Percentiles rank a stretch among this genome's conserved stretches.
These are phyloP conservation scores for Toxotes jaculatrix DNA, from an alignment of 2,113 vertebrate genomes.

Conservation along the genomic window DNA sequence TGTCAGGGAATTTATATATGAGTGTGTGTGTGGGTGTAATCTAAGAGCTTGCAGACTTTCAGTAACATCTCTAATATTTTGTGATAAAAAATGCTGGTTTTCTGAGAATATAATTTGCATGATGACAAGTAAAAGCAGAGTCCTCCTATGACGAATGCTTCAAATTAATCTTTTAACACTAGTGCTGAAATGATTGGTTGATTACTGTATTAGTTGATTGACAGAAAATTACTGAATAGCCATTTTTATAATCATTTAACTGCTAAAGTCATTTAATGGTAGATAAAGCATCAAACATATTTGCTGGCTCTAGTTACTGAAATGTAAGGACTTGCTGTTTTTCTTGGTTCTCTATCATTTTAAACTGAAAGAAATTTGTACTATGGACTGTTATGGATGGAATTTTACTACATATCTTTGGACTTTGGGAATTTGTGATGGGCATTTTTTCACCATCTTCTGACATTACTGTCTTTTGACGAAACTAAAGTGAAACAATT, in stretches of 20 bases:
- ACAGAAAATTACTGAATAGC: not conserved
- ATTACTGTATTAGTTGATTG: not conserved
- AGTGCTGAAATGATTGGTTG: not conserved
- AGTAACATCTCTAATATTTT: not conserved
- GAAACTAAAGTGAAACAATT: not conserved
- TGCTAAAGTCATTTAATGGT: not conserved
- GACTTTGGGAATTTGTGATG: not conserved
- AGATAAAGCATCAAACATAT: not conserved
- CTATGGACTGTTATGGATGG: not conserved
- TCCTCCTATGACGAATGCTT: not conserved
- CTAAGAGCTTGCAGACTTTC: not conserved
- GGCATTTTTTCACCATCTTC: not conserved
- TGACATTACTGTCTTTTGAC: not conserved
- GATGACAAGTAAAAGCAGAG: not conserved
- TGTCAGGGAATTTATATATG: conserved; percentile 12
- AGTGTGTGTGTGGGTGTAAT: not conserved
- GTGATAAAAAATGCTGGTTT: not conserved
- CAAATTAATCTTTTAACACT: not conserved
- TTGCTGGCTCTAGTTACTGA: not conserved
- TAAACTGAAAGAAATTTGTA: not conserved
- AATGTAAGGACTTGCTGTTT: not conserved
- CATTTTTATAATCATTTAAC: not conserved
- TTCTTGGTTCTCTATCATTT: not conserved
- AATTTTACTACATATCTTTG: not conserved
- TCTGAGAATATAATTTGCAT: not conserved